Evolutionary conservation across 2,113 vertebrate species (phyloP).

Genomic region (Oreochromis tanganicae): DNA sequence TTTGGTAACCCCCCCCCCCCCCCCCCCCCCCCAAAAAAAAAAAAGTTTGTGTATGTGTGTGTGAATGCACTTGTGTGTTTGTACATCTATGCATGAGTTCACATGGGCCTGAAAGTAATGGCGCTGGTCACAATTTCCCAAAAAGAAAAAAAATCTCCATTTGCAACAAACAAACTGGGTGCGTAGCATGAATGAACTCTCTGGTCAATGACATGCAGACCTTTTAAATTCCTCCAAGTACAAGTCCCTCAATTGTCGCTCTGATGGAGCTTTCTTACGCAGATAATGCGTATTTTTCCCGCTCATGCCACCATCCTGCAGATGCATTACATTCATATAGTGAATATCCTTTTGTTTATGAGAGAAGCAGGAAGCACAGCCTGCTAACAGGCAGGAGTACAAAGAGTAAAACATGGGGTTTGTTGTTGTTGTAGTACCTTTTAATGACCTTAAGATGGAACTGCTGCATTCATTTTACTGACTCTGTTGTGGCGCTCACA

Average conservation of each 20-base stretch:
- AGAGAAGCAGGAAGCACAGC: background rate
- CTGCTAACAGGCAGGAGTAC: background rate
- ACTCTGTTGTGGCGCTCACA: background rate
- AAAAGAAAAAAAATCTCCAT: constrained; percentile 13
- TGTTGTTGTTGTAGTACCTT: constrained; percentile 52
- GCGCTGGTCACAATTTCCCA: background rate
- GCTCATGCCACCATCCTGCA: constrained; percentile 8
- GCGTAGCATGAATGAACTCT: constrained; percentile 45
- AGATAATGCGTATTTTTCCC: constrained; percentile 24
- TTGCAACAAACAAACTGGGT: constrained; percentile 39
- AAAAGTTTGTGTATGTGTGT: background rate
- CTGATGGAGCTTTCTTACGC: constrained; percentile 35
- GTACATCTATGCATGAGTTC: background rate
- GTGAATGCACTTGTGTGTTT: background rate
- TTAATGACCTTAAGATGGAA: constrained; percentile 69
- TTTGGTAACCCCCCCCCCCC: too few species aligned
- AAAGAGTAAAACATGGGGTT: background rate
- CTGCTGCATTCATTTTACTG: constrained; percentile 67
- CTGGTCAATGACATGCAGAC: constrained; percentile 75
- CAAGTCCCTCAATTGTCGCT: constrained; percentile 52
- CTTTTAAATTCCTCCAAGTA: constrained; percentile 66
- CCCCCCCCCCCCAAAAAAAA: background rate
- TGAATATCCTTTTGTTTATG: constrained; percentile 48
- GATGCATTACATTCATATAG: constrained; percentile 22
- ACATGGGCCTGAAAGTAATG: background rate